These are phyloP conservation scores for Pangasius macronema DNA, from an alignment of 2,797 vertebrate species.

Conservation along the genomic window DNA sequence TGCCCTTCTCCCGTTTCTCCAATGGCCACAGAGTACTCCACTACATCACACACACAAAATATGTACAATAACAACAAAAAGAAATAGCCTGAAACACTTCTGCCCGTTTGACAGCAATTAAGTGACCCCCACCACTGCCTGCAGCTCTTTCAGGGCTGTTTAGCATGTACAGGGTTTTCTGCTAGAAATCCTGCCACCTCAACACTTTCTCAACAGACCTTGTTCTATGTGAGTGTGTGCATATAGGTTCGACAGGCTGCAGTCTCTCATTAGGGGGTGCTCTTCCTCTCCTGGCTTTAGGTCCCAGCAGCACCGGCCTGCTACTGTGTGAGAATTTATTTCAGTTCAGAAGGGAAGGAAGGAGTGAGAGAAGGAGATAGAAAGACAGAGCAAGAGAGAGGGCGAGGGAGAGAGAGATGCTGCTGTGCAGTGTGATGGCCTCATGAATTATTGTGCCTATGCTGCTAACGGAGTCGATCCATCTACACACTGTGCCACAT, in stretches of 20 bases:
- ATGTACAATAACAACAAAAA: conserved; percentile 12
- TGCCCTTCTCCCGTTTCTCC: conserved; percentile 44
- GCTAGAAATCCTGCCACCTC: conserved; percentile 24
- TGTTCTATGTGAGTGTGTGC: conserved; percentile 20
- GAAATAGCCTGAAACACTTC: conserved; percentile 31
- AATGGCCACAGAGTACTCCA: conserved; percentile 31
- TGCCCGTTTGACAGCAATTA: conserved; percentile 28
- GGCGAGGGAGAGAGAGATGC: conserved; percentile 28
- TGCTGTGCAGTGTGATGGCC: conserved; percentile 49
- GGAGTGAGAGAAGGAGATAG: conserved; percentile 48
- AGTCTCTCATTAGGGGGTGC: conserved; percentile 53
- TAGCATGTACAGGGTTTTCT: neutral
- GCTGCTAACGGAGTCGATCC: conserved; percentile 60
- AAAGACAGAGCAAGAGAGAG: conserved; percentile 46
- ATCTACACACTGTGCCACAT: conserved; percentile 61
- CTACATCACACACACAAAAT: conserved; percentile 16
- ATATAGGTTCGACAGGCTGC: conserved; percentile 31
- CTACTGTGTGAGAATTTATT: conserved; percentile 50
- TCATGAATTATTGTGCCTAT: conserved; percentile 64
- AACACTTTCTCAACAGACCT: conserved; percentile 43
- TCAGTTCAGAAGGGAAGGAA: conserved; percentile 49
- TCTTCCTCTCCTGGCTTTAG: conserved; percentile 43
- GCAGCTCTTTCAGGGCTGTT: conserved; percentile 21
- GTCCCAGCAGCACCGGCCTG: conserved; percentile 41
- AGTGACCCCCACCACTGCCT: conserved; percentile 23